Base-by-base conservation (phyloP, 2,888 invertebrate genomes). In the Drosophila phalerata region DNA sequence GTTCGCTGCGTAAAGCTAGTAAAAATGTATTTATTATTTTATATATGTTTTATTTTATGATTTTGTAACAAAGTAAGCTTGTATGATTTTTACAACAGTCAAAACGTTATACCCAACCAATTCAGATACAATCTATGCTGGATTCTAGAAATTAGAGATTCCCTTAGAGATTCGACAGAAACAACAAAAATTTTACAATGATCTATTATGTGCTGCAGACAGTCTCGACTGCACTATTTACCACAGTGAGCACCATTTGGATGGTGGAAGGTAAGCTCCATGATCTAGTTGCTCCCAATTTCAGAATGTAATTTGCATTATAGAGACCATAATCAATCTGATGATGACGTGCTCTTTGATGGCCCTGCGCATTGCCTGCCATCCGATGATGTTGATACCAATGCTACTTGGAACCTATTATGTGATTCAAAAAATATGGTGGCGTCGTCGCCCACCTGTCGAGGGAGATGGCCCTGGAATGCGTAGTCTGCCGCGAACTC, bases 1-100 rank as follows among this genome's bases (percentile, higher is more conserved):
- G 74, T 84, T 77, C 69, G 79, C 83, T 86, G 77, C 73, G 69
- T 60, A 64, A 83, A 89, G 78, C 78, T 58, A 69, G 52, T 60
- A 70, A 49, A 65, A 42, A 57, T 30, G 48, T 49, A n/a, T 38
- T 51, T 17, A 57, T 53, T 40, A 32, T 47, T 34, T 22, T 22
- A 9, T 30, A 3, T 64, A 52, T 40, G 6, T 43, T 1, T 19
- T 15, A 8, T n/a, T 15, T 38, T 10, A 19, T 40, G 9, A 19
- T 34, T 43, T 37, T 13, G 17, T 13, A 65, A 45, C 32, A 22
- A 15, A 61, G 76, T 34, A 62, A 13, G 42, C 52, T 28, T 11
- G 22, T 19, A 25, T 28, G 22, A n/a, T 15, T 79, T 15, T 79
- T 8, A 10, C 15, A 40, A 8, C 15, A n/a, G 28, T 48, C 49